A percentile compares a stretch with the other conserved stretches of the same genome.
phyloP scores from a whole-genome alignment of 2,797 vertebrate species.

The Vireo griseus region DNA sequence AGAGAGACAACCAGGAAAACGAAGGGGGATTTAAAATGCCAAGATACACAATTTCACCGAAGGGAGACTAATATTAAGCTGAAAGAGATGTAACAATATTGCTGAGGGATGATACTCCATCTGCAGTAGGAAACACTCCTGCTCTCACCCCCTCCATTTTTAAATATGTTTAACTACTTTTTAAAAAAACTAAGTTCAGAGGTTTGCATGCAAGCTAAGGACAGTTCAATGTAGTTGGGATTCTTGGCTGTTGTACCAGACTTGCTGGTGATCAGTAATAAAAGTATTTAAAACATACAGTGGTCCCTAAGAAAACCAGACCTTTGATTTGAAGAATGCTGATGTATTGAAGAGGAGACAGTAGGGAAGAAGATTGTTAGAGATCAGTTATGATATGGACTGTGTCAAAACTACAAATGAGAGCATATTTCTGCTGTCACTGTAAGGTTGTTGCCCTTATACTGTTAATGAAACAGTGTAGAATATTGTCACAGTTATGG shows the following conservation, averaged over 20 bases:
- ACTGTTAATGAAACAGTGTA: neutral
- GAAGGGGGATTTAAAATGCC: slow-evolving; percentile 70
- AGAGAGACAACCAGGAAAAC: slow-evolving; percentile 65
- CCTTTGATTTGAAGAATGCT: neutral
- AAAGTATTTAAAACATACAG: neutral
- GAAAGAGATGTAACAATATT: slow-evolving; percentile 59
- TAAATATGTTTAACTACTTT: neutral
- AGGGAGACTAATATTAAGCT: slow-evolving; percentile 56
- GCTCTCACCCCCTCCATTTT: neutral
- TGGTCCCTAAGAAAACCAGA: neutral
- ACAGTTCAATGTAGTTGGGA: neutral
- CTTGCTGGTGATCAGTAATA: neutral
- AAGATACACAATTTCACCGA: slow-evolving; percentile 59
- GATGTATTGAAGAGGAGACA: neutral
- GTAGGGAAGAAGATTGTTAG: neutral
- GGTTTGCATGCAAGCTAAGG: neutral
- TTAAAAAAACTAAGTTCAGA: neutral
- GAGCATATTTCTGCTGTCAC: neutral
- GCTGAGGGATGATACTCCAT: slow-evolving; percentile 42
- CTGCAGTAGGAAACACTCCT: neutral
- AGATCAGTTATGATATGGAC: neutral
- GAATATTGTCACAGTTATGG: neutral
- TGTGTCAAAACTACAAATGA: neutral
- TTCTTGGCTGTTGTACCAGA: neutral
- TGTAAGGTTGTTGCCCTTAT: neutral